Base-by-base conservation (phyloP, 2,797 vertebrate genomes). In the Parauchenoglanis punctatus region DNA sequence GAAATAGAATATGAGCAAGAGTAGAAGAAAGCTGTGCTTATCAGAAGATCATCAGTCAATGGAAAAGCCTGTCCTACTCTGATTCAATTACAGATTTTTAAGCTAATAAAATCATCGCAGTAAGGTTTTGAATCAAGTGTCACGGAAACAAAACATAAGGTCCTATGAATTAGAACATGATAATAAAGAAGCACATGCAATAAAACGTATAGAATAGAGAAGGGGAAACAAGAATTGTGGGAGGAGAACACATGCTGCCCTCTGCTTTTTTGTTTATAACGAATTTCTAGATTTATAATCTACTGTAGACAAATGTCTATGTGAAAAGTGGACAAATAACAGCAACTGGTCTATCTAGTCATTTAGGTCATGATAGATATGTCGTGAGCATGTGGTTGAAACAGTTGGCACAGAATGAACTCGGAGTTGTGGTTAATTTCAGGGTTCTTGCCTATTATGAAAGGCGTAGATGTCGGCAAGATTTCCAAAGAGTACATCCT, bases 401-500 rank as follows among this genome's bases (percentile, higher is more conserved):
- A 63, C 35, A n/a, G 7, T 63, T 63, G 58, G 2, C 35, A 61
- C 18, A 58, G 28, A 12, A 23, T 56, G 56, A 61, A 44, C 13
- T 10, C 35, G 7, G 11, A 61, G 11, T 7, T 67, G n/a, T 20
- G n/a, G 23, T 8, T 61, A 82, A 18, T 49, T 13, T 2, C 11
- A 61, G 5, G 3, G 3, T 76, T 63, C 77, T 88, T 95, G 96
- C 98, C 96, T 97, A 94, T 97, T 97, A 91, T 99, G 98, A 92
- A 99, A 99, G 76, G 98, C 96, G 1, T 97, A 97, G 88, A 99
- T 97, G 93, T 99, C 97, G 25, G 94, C 94, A 76, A 99, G 96
- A 91, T 99, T 99, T 25, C 98, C 98, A 87, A 99, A 99, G 67
- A 99, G 96, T 86, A 98, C 92, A 7, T 99, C 97, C 86, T 97